phyloP scores from a whole-genome alignment of 2,113 vertebrate genomes.

The Pterocles burchelli region DNA sequence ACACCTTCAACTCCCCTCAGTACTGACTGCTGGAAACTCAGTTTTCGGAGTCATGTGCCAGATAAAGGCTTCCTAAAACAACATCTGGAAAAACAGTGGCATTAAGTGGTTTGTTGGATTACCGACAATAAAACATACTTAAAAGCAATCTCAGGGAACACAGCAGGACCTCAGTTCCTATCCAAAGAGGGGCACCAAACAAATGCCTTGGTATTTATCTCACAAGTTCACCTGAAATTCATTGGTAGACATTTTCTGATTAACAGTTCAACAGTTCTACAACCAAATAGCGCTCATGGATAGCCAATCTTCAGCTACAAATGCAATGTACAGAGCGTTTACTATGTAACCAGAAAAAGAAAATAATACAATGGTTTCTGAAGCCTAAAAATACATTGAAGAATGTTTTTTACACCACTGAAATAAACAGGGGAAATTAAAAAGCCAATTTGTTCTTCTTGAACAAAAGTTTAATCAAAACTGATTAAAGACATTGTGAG shows the following conservation, averaged over 20 bases:
- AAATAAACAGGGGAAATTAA: background rate
- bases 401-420: background rate
- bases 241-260: background rate
- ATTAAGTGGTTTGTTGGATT: constrained; percentile 43
- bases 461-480: background rate
- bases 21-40: background rate
- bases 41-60: background rate
- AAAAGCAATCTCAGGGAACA: background rate
- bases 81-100: background rate
- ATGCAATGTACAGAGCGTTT: background rate
- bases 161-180: background rate
- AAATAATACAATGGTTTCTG: background rate
- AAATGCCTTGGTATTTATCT: background rate
- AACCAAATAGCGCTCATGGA: background rate
- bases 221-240: background rate
- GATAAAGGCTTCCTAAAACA: constrained; percentile 21
- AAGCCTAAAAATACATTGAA: background rate
- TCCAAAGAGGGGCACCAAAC: background rate
- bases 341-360: background rate
- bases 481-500: background rate
- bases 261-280: background rate
- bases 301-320: background rate
- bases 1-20: background rate
- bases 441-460: background rate
- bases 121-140: background rate